Base-by-base conservation (phyloP, 2,888 invertebrate species). In the Sarcophaga carnaria region DNA sequence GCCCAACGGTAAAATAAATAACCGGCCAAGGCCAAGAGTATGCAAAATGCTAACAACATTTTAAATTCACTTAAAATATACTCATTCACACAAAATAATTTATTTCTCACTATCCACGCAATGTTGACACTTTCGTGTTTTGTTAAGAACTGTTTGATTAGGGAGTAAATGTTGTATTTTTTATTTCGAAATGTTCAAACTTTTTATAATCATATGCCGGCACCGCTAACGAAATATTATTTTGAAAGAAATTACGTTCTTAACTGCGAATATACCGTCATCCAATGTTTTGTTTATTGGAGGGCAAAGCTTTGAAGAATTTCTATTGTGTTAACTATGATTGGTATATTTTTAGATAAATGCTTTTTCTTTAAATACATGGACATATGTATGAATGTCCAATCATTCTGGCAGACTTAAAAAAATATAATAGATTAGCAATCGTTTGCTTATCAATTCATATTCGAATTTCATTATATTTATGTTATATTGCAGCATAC, bases 1-100 rank as follows among this genome's bases (percentile, higher is more conserved):
- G 89, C 80, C 91, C 91, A 92, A 47, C 90, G 90, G 80, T 92
- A 92, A 69, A 86, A 87, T 70, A 90, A 72, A 79, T 89, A 54
- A 59, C 90, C 60, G 17, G 80, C 74, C 25, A 90, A 70, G 17
- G 11, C 54, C 8, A 88, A 37, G 2, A 90, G 60, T 11, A 89
- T 81, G 20, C 89, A 8, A 66, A 88, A 90, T 88, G 90, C 91
- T 72, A 90, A 78, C 83, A 90, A 75, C 91, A 91, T 91, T 76
- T 85, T 88, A n/a, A 63, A 59, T 27, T 4, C 0, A 54, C 8
- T 37, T 37, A 37, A 37, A 37, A 2, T 37, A 22, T 17, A 14
- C 45, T 64, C 11, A 64, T 67, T 66, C 47, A 69, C 17, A 6
- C 64, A 59, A 45, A 69, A 14, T n/a, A 8, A 69, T 12, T 4